Conservation (phyloP, 2,888 invertebrate species). For the Drosophila incognita region DNA sequence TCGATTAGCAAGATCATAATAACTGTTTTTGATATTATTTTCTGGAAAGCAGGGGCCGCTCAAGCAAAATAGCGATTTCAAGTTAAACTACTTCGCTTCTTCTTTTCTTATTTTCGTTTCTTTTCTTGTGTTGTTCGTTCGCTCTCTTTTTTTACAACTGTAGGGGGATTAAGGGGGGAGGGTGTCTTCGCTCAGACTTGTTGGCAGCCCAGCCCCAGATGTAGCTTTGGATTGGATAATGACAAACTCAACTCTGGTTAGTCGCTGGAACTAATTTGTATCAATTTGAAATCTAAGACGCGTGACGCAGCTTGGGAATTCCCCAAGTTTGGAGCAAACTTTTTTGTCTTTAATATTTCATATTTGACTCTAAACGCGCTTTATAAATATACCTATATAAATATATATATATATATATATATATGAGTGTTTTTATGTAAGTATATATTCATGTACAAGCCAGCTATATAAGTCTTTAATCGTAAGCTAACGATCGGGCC, state of each 20-base stretch:
- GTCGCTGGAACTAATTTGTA: conserved; percentile 40
- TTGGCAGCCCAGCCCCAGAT: conserved; percentile 47
- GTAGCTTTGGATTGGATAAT: conserved; percentile 49
- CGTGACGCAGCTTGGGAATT: conserved; percentile 76
- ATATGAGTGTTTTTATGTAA: background rate
- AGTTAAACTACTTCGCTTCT: conserved; percentile 53
- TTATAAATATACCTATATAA: conserved; percentile 4
- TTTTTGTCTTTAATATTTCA: conserved; percentile 61
- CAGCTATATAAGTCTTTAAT: conserved; percentile 52
- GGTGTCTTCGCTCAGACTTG: conserved; percentile 52
- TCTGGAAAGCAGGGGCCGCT: conserved; percentile 26
- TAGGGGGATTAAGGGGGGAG: background rate
- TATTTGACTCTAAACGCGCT: conserved; percentile 42
- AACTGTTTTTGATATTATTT: conserved; percentile 20
- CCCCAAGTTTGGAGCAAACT: conserved; percentile 71
- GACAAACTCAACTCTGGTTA: conserved; percentile 23
- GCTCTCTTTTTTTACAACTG: conserved; percentile 17
- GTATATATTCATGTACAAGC: conserved; percentile 17
- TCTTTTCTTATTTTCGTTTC: conserved; percentile 6
- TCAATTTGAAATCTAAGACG: conserved; percentile 43
- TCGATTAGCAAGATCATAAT: conserved; percentile 50
- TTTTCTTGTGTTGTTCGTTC: background rate
- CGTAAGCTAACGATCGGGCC: conserved; percentile 70
- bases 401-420: conserved; percentile 10
- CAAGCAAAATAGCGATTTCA: conserved; percentile 39